Evolutionary conservation across 1,140 invertebrate genomes (phyloP).

Genomic region (Pachypsylla venusta): DNA sequence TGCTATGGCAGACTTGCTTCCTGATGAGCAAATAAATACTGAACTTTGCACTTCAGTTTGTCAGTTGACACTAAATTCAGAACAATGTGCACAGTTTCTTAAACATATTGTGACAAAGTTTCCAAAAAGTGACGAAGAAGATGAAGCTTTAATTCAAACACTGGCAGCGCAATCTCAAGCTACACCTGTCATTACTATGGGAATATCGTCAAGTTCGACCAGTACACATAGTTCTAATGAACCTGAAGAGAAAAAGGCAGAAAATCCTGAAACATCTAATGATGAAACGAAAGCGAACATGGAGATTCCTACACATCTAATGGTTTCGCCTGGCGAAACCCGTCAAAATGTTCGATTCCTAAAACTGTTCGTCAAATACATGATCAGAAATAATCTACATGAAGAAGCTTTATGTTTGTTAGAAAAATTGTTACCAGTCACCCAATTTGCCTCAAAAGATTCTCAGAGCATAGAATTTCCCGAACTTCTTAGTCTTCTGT

Average conservation of each 20-base stretch:
- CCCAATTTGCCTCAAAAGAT: conserved; percentile 45
- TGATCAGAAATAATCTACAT: conserved; percentile 24
- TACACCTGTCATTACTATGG: not conserved
- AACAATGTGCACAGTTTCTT: not conserved
- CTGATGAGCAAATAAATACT: not conserved
- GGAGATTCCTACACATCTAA: not conserved
- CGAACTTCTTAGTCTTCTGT: conserved; percentile 66
- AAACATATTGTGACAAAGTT: not conserved
- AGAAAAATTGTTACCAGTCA: conserved; percentile 57
- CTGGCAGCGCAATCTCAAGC: not conserved
- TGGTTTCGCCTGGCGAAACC: not conserved
- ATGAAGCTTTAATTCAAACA: not conserved
- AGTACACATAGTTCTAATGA: conserved; percentile 33
- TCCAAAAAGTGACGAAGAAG: not conserved
- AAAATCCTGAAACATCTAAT: not conserved
- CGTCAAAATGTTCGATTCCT: not conserved
- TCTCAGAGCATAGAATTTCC: conserved; percentile 58
- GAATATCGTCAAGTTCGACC: conserved; percentile 26
- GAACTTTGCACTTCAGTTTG: not conserved
- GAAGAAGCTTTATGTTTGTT: conserved; percentile 57
- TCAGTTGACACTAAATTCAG: not conserved
- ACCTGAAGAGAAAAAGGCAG: conserved; percentile 17
- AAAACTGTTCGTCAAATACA: not conserved
- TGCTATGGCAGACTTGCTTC: not conserved
- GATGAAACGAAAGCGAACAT: not conserved